Percentiles rank a stretch among this genome's conserved stretches.
phyloP scores from a whole-genome alignment of 2,888 invertebrate species.

The Latrodectus elegans region DNA sequence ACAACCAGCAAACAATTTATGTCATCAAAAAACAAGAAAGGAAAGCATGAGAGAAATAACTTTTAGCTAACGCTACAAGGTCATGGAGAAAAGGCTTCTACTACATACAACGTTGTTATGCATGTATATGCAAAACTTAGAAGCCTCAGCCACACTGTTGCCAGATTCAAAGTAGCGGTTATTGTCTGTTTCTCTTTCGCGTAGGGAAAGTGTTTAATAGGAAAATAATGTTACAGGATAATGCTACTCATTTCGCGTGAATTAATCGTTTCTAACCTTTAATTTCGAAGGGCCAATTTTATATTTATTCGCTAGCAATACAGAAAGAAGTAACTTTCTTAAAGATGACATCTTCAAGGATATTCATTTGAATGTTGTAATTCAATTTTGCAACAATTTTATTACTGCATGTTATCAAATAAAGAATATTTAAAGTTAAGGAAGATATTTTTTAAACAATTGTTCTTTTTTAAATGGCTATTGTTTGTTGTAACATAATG shows the following conservation, averaged over 20 bases:
- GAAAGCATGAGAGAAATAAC: slow-evolving; percentile 63
- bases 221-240: slow-evolving; percentile 18
- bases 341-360: too few species aligned
- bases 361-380: too few species aligned
- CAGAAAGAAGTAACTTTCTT: too few species aligned
- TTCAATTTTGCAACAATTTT: too few species aligned
- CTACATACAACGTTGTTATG: slow-evolving; percentile 33
- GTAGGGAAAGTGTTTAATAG: slow-evolving; percentile 41
- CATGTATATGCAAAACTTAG: slow-evolving; percentile 55
- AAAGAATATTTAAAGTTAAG: too few species aligned
- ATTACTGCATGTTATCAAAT: too few species aligned
- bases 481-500: too few species aligned
- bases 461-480: too few species aligned
- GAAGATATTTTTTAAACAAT: too few species aligned
- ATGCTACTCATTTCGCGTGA: background rate
- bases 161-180: slow-evolving; percentile 32
- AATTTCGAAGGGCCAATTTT: too few species aligned
- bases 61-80: slow-evolving; percentile 62
- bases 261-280: background rate
- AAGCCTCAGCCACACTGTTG: slow-evolving; percentile 44
- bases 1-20: slow-evolving; percentile 68
- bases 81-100: slow-evolving; percentile 39
- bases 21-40: slow-evolving; percentile 67
- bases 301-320: too few species aligned
- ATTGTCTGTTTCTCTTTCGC: slow-evolving; percentile 18